Evolutionary conservation across 1,140 invertebrate species (phyloP).

Genomic region (Drosophila malerkotliana): DNA sequence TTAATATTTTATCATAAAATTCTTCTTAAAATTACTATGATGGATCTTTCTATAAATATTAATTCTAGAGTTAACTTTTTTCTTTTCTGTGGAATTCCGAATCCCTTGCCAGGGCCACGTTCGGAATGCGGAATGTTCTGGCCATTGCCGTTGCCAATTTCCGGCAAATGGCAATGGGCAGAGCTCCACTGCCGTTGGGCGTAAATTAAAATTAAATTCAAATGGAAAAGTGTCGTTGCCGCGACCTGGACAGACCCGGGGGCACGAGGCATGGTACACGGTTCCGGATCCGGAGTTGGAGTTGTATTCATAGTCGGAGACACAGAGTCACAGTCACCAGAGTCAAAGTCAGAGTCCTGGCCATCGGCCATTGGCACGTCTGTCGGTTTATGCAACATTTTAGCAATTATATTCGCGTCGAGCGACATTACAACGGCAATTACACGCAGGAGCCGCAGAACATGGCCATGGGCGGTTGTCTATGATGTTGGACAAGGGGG

Average conservation of each 20-base stretch:
- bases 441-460: slow-evolving; percentile 72
- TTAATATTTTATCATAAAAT: too few species aligned
- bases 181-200: slow-evolving; percentile 57
- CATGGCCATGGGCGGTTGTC: slow-evolving; percentile 33
- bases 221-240: slow-evolving; percentile 76
- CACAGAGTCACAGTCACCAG: neutral
- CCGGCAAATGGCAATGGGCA: slow-evolving; percentile 59
- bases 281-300: neutral
- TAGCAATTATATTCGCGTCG: slow-evolving; percentile 82
- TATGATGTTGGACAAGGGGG: neutral
- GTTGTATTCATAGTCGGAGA: neutral
- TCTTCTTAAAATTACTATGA: too few species aligned
- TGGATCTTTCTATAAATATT: neutral
- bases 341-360: slow-evolving; percentile 17
- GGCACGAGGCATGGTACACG: neutral
- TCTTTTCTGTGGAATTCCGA: slow-evolving; percentile 10
- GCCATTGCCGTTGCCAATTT: slow-evolving; percentile 74
- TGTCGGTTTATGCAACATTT: slow-evolving; percentile 76
- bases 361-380: slow-evolving; percentile 68
- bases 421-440: slow-evolving; percentile 80
- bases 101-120: slow-evolving; percentile 38
- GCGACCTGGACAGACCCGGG: slow-evolving; percentile 25
- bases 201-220: slow-evolving; percentile 83
- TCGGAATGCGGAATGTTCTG: slow-evolving; percentile 58
- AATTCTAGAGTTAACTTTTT: neutral